A percentile compares a stretch with the other conserved stretches of the same genome.
These are phyloP conservation scores for Rhadinocentrus ornatus DNA, from an alignment of 2,797 vertebrate species.

Conservation along the genomic window DNA sequence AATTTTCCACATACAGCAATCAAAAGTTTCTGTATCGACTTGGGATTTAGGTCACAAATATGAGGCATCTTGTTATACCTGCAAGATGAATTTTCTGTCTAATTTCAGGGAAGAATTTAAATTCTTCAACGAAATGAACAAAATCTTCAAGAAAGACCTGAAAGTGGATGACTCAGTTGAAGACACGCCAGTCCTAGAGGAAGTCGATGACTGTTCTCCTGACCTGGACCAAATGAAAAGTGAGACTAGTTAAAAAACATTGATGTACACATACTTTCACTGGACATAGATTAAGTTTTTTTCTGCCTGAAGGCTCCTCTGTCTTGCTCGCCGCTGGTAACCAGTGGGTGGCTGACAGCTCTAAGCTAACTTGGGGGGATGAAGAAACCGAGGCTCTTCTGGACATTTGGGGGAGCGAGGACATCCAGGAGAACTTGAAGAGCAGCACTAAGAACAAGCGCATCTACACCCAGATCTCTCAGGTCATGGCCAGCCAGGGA, in stretches of 20 bases:
- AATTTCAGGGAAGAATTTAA: constrained; percentile 76
- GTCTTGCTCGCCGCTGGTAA: constrained; percentile 30
- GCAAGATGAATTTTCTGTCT: neutral
- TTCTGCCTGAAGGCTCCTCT: neutral
- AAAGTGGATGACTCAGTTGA: constrained; percentile 38
- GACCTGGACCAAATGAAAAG: constrained; percentile 63
- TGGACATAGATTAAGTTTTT: neutral
- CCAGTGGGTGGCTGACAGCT: constrained; percentile 60
- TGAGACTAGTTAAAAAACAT: constrained; percentile 21
- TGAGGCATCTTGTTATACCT: neutral
- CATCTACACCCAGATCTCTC: constrained; percentile 77
- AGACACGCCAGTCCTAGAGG: constrained; percentile 48
- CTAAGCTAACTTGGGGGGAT: constrained; percentile 77
- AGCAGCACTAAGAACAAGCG: constrained; percentile 79
- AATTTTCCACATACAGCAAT: too few relatives aligned
- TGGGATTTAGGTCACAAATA: too few relatives aligned
- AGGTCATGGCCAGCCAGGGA: constrained; percentile 73
- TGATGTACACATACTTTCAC: neutral
- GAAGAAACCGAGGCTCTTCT: constrained; percentile 76
- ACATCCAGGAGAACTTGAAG: constrained; percentile 76
- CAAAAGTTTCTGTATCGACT: too few relatives aligned
- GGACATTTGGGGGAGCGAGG: constrained; percentile 78
- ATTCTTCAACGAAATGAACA: constrained; percentile 79
- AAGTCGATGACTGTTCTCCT: constrained; percentile 45
- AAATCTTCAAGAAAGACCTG: constrained; percentile 74